phyloP scores from a whole-genome alignment of 1,140 invertebrate species.

The Drosophila tristis region DNA sequence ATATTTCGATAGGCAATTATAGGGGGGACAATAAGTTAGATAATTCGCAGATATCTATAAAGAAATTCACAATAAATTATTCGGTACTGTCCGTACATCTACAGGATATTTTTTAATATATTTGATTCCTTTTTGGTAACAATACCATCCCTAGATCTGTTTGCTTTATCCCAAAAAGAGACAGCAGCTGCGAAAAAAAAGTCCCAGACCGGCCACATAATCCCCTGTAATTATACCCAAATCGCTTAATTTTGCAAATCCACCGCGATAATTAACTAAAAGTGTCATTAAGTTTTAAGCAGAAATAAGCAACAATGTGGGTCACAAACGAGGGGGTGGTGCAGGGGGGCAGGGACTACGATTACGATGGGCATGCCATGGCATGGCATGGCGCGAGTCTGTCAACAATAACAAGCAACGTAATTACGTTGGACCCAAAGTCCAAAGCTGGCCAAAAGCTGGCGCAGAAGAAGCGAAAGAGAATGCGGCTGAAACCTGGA shows the following conservation, averaged over 20 bases:
- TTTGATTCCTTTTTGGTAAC: too few relatives aligned
- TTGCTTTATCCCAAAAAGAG: background rate
- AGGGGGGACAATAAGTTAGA: background rate
- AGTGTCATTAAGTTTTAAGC: conserved; percentile 83
- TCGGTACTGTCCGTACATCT: too few relatives aligned
- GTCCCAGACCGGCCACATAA: conserved; percentile 54
- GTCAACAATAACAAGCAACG: conserved; percentile 78
- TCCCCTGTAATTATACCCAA: conserved; percentile 75
- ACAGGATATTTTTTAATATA: too few relatives aligned
- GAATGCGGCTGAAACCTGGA: conserved; percentile 46
- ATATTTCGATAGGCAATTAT: background rate
- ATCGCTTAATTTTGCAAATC: conserved; percentile 83
- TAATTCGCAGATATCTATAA: too few relatives aligned
- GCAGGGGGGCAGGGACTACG: conserved; percentile 17
- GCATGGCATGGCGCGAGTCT: conserved; percentile 40
- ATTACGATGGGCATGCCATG: background rate
- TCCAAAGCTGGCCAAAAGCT: conserved; percentile 28
- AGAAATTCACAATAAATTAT: too few relatives aligned
- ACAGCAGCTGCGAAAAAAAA: conserved; percentile 3
- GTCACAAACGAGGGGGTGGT: conserved; percentile 21
- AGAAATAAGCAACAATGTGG: conserved; percentile 73
- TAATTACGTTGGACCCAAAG: conserved; percentile 63
- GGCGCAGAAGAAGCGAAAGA: conserved; percentile 29
- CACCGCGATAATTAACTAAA: conserved; percentile 82
- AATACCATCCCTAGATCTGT: too few relatives aligned